Percentiles rank a stretch among this genome's conserved stretches.
Evolutionary conservation across 2,113 vertebrate species (phyloP).

Genomic region (Gracilinanus agilis): DNA sequence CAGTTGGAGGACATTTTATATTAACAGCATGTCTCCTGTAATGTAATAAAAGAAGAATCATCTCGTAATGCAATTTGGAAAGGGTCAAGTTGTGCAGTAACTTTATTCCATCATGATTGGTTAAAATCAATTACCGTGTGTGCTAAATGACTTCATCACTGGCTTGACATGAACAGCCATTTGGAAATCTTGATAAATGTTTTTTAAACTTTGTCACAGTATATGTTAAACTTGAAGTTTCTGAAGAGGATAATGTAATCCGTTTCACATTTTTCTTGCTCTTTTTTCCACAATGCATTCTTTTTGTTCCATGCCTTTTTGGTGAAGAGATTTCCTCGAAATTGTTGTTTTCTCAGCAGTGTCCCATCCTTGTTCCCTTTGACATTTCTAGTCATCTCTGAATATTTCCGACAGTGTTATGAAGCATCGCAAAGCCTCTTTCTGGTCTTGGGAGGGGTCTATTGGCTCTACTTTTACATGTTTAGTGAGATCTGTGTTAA

Average conservation of each 20-base stretch:
- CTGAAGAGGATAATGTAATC: conserved; percentile 41
- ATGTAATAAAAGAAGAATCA: conserved; percentile 39
- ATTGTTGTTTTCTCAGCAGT: conserved; percentile 37
- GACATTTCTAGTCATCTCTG: conserved; percentile 1
- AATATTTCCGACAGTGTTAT: not conserved
- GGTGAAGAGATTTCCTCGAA: conserved; percentile 54
- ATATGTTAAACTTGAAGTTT: conserved; percentile 63
- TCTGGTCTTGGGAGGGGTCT: not conserved
- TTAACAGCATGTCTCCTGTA: conserved; percentile 60
- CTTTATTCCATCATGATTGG: conserved; percentile 36
- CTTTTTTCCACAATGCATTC: conserved; percentile 4
- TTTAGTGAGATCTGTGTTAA: conserved; percentile 29
- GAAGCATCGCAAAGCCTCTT: conserved; percentile 2
- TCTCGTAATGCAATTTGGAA: conserved; percentile 46
- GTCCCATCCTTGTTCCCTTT: conserved; percentile 18
- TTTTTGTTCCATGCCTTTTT: not conserved
- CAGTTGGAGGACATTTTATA: conserved; percentile 10
- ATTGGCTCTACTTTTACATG: conserved; percentile 16
- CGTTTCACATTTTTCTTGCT: conserved; percentile 20
- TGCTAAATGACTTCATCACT: conserved; percentile 49
- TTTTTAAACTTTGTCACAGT: conserved; percentile 63
- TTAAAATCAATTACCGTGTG: conserved; percentile 65
- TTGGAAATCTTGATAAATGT: conserved; percentile 57
- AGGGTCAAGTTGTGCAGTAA: conserved; percentile 57
- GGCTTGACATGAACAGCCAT: conserved; percentile 59